Evolutionary conservation across 2,113 vertebrate genomes (phyloP), one percentile per base, ranked within the genome.

Genomic region (Colinus virginianus): DNA sequence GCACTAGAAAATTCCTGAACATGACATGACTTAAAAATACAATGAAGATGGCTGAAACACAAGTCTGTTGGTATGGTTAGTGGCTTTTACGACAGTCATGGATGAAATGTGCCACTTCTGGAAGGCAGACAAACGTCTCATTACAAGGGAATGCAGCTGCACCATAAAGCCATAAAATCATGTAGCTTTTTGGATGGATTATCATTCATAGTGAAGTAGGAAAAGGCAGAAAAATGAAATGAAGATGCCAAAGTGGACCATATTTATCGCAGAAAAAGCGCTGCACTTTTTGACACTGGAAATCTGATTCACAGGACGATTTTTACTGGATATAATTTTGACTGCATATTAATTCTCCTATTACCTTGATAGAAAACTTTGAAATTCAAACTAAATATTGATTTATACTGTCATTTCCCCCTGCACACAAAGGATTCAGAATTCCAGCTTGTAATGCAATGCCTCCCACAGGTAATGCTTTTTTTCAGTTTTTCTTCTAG

Each of bases 61-160:
- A 86, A 45, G 40, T 28, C 88, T 80, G 78, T 49, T 64, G 82
- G 87, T n/a, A 78, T 9, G 48, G 83, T 48, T 67, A 85, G 82
- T 51, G 72, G 76, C 45, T 93, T 93, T 96, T 61, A 89, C 13
- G 23, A 94, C 67, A 84, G 84, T n/a, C 67, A 72, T 67, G 34
- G 84, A 69, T 89, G 49, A 79, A 81, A 86, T 61, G 45, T 90
- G 80, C 90, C 68, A 71, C 17, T 84, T 90, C 76, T 94, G 83
- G 92, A 97, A 95, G 48, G 70, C 78, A 91, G 84, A 79, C 92
- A 93, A 84, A 66, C 84, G 84, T 36, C 74, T 68, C 58, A 72
- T 32, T 63, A 84, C 4, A 2, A 21, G 19, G 15, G 55, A 59
- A 26, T 70, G 36, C 72, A 94, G 78, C 42, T 90, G 88, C 58